Conservation (phyloP, 92 coral and sea anemone species). For the Zoanthus gigantus region DNA sequence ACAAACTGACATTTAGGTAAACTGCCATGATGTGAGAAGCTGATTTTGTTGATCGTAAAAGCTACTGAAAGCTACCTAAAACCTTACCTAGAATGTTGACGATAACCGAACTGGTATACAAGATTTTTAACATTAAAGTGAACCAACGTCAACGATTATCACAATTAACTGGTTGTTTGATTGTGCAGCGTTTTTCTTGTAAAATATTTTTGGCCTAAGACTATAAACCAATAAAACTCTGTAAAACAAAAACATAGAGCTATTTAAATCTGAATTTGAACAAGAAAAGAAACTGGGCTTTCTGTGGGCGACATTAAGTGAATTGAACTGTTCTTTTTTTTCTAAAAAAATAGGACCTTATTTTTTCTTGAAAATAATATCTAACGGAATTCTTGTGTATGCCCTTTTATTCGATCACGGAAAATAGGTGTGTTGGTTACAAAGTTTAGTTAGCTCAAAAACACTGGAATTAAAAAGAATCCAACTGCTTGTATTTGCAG, state of each 20-base stretch:
- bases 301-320: too few relatives aligned
- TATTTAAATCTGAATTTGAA: background rate
- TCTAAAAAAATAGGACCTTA: too few relatives aligned
- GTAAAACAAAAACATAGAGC: background rate
- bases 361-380: too few relatives aligned
- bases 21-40: background rate
- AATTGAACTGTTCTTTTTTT: too few relatives aligned
- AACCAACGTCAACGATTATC: conserved; percentile 13
- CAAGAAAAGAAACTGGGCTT: background rate
- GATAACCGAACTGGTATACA: conserved; percentile 20
- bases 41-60: background rate
- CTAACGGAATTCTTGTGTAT: too few relatives aligned
- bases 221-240: background rate
- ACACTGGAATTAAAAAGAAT: too few relatives aligned
- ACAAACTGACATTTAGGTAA: background rate
- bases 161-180: background rate
- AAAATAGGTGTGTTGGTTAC: too few relatives aligned
- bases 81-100: conserved; percentile 75
- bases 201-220: background rate
- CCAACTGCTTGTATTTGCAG: too few relatives aligned
- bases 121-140: conserved; percentile 46
- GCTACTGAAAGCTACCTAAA: conserved; percentile 68
- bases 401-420: too few relatives aligned
- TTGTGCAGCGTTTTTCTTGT: background rate
- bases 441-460: too few relatives aligned